Conservation (phyloP, 2,797 vertebrate species). For the Lutjanus campechanus region DNA sequence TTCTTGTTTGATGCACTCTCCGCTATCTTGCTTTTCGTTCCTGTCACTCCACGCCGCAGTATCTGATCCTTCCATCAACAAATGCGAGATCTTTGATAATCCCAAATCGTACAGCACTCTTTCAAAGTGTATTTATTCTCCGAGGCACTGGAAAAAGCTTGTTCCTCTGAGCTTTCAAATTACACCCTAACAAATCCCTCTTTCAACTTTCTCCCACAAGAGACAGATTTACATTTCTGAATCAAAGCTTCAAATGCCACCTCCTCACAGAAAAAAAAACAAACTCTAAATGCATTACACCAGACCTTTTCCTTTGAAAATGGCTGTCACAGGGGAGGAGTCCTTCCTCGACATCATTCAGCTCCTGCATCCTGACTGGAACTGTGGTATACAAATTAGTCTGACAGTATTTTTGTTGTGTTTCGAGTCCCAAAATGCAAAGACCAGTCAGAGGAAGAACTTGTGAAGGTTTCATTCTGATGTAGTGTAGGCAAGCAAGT, state of each 20-base stretch:
- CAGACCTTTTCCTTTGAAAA: constrained; percentile 36
- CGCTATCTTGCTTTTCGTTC: background rate
- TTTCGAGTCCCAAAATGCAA: constrained; percentile 18
- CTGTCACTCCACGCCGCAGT: background rate
- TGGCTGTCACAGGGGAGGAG: constrained; percentile 28
- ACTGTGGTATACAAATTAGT: background rate
- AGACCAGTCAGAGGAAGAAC: background rate
- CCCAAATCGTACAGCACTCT: constrained; percentile 13
- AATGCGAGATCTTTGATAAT: constrained; percentile 26
- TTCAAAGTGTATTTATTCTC: constrained; percentile 22
- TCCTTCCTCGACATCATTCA: background rate
- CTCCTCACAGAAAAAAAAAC: constrained; percentile 14
- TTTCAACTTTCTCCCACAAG: constrained; percentile 36
- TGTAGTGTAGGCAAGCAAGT: background rate
- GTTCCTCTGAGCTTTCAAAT: constrained; percentile 46
- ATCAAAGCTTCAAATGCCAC: constrained; percentile 52
- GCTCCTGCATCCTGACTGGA: background rate
- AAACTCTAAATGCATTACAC: constrained; percentile 12
- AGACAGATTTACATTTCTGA: constrained; percentile 50
- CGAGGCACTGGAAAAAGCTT: background rate
- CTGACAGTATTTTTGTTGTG: background rate
- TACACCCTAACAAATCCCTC: constrained; percentile 40
- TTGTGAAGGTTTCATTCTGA: background rate
- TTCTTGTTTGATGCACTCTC: constrained; percentile 30
- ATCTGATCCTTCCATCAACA: constrained; percentile 37